Percentiles rank a stretch among this genome's conserved stretches.
These are phyloP conservation scores for Drosophila auraria DNA, from an alignment of 1,140 invertebrate genomes.

Conservation along the genomic window DNA sequence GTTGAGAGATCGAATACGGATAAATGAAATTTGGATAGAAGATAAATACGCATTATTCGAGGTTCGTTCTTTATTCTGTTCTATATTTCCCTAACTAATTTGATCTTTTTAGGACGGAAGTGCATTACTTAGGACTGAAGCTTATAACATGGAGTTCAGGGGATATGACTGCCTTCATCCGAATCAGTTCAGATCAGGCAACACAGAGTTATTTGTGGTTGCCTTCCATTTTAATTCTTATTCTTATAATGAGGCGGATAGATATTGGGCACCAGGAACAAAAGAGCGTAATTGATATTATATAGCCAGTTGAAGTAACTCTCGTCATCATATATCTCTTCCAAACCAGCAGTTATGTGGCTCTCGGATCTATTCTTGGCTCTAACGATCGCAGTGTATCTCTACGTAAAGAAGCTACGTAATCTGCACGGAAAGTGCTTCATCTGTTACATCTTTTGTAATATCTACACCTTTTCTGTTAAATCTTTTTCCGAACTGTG, in stretches of 20 bases:
- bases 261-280: neutral
- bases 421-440: neutral
- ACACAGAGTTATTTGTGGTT: neutral
- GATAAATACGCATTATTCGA: neutral
- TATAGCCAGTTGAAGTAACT: too few species aligned
- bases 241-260: too few species aligned
- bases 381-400: neutral
- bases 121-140: neutral
- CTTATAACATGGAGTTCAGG: too few species aligned
- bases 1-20: too few species aligned
- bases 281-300: neutral
- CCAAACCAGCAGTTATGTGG: neutral
- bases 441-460: neutral
- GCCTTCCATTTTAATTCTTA: neutral
- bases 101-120: neutral
- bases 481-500: neutral
- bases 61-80: neutral
- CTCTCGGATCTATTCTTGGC: neutral
- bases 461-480: too few species aligned
- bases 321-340: neutral
- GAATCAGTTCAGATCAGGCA: neutral
- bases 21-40: too few species aligned
- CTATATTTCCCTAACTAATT: neutral
- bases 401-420: neutral
- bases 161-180: neutral